Evolutionary conservation across 2,888 invertebrate species (phyloP), one percentile per base, ranked within the genome.

Genomic region (Lordiphosa andalusiaca): DNA sequence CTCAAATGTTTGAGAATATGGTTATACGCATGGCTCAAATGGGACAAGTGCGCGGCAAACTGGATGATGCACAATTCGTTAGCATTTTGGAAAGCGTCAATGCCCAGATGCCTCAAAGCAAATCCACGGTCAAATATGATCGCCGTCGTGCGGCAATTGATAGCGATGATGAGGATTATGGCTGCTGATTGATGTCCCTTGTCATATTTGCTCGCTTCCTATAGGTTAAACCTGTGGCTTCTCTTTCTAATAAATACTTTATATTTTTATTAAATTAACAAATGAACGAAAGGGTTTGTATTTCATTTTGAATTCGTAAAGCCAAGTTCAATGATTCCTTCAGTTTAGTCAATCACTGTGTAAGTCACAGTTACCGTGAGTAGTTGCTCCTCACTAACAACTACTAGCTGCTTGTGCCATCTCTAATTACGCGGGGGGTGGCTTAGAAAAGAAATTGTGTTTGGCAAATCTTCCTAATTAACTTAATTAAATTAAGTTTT

Each of bases 1-100:
- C 96, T 6, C 93, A 93, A 87, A 95, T 96, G 94, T 94, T 99
- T 54, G 98, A 99, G 91, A 94, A 94, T 72, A 95, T 98, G 94
- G 93, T 99, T 73, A 92, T 98, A 62, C 93, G 94, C 85, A 98
- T 99, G 98, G 98, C 96, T 7, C 95, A 96, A 86, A 92, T 93
- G 86, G 98, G 98, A n/a, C 96, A 97, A 88, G 91, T 98, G 52
- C 91, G 92, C 57, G 93, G 93, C 38, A 96, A 94, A 91, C 92
- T 98, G 60, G 93, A 94, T 44, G 98, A 98, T 89, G 92, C 93
- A 61, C 96, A 97, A 86, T 91, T 98, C 25, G 96, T 96, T 53
- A 93, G 93, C 74, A 90, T 98, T 42, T 89, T 98, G 44, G 96
- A 97, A 90, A 95, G 93, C 82, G 92, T 98, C 10, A 98, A 95